These are phyloP conservation scores for Phataginus tetradactyla DNA, from an alignment of 2,797 vertebrate species.

Conservation along the genomic window DNA sequence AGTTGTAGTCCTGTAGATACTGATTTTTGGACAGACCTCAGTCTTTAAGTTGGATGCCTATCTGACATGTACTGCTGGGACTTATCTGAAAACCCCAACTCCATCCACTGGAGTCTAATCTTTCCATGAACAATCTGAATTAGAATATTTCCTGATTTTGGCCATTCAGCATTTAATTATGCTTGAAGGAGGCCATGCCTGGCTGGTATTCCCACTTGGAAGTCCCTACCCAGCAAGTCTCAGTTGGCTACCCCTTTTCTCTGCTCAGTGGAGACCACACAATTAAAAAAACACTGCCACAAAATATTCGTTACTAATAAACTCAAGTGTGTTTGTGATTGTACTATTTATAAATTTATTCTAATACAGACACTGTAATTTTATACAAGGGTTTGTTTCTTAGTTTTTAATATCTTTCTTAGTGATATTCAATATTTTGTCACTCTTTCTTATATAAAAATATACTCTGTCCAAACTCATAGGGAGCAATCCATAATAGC, in stretches of 20 bases:
- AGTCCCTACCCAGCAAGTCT: background rate
- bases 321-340: background rate
- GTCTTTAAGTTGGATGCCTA: background rate
- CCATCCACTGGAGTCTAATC: background rate
- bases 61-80: background rate
- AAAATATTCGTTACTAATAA: conserved; percentile 15
- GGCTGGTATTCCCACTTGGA: background rate
- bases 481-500: background rate
- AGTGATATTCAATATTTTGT: background rate
- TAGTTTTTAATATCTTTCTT: conserved; percentile 8
- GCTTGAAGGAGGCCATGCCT: background rate
- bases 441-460: background rate
- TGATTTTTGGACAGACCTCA: background rate
- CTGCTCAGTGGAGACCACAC: background rate
- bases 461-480: background rate
- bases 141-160: background rate
- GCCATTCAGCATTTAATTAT: background rate
- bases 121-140: background rate
- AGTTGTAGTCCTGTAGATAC: background rate
- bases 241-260: background rate
- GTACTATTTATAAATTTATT: conserved; percentile 1
- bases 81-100: background rate
- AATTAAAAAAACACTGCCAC: background rate
- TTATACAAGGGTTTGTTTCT: background rate
- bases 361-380: background rate